Conservation (phyloP, 2,888 invertebrate species). For the Dugesia japonica region DNA sequence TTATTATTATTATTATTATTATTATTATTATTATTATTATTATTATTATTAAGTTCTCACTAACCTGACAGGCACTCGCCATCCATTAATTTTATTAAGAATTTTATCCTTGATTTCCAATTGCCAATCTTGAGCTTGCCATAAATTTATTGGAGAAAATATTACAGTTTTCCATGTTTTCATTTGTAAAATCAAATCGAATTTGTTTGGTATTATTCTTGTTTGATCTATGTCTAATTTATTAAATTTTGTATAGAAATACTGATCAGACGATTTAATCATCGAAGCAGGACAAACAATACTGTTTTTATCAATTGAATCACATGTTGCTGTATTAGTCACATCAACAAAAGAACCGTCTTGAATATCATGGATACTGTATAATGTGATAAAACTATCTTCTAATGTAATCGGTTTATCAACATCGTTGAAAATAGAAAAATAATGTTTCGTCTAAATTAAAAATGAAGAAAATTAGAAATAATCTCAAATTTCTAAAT, state of each 20-base stretch:
- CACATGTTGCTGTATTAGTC: not conserved
- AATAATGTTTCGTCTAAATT: not conserved
- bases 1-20: too few species aligned
- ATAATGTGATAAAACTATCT: not conserved
- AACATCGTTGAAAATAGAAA: constrained; percentile 3
- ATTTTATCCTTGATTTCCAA: not conserved
- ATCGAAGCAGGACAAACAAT: not conserved
- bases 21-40: too few species aligned
- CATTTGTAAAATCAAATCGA: constrained; percentile 6
- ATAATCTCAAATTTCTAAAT: not conserved
- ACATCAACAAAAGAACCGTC: not conserved
- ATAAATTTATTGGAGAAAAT: not conserved
- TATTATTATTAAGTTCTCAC: not conserved
- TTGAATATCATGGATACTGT: not conserved
- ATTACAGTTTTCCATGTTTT: not conserved
- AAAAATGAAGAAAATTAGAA: not conserved
- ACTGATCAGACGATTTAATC: not conserved
- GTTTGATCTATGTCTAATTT: not conserved
- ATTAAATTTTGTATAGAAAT: not conserved
- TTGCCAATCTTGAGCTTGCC: not conserved
- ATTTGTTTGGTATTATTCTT: not conserved
- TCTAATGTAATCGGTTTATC: not conserved
- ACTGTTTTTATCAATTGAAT: not conserved
- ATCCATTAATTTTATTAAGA: not conserved
- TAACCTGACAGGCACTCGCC: not conserved